Conservation (phyloP, 2,888 invertebrate species). For the Amaurobius ferox region DNA sequence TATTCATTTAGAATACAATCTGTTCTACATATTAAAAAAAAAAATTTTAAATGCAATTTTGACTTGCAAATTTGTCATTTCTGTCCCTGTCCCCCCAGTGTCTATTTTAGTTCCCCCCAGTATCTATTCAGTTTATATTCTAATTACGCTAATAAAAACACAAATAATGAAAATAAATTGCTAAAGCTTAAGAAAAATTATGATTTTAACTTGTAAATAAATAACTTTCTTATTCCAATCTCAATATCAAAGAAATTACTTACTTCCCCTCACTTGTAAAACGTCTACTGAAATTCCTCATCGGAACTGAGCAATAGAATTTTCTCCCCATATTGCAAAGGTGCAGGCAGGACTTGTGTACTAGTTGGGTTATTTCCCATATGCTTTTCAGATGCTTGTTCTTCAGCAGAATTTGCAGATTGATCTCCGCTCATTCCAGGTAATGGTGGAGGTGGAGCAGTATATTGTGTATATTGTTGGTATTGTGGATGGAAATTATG, state of each 20-base stretch:
- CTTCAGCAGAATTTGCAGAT: conserved; percentile 19
- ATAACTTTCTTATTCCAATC: too few species aligned
- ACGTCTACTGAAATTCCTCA: conserved; percentile 90
- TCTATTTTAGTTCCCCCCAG: too few species aligned
- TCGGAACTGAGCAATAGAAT: conserved; percentile 96
- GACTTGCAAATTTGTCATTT: too few species aligned
- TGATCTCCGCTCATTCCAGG: conserved; percentile 56
- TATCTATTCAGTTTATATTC: too few species aligned
- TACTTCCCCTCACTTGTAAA: not conserved
- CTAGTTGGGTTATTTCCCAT: conserved; percentile 43
- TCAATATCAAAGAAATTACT: not conserved
- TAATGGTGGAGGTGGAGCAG: conserved; percentile 72
- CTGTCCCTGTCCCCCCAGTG: too few species aligned
- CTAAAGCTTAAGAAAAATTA: too few species aligned
- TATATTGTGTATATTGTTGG: conserved; percentile 99
- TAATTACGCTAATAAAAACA: too few species aligned
- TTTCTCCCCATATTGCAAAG: conserved; percentile 89
- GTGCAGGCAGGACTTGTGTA: conserved; percentile 29
- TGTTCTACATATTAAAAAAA: too few species aligned
- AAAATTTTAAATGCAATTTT: too few species aligned
- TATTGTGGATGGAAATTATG: conserved; percentile 99
- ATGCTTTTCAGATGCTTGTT: conserved; percentile 28
- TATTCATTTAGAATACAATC: too few species aligned
- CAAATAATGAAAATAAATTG: too few species aligned
- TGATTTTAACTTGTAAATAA: too few species aligned